A percentile compares a stretch with the other conserved stretches of the same genome.
Evolutionary conservation across 2,113 vertebrate genomes (phyloP).

Genomic region (Archocentrus centrarchus): DNA sequence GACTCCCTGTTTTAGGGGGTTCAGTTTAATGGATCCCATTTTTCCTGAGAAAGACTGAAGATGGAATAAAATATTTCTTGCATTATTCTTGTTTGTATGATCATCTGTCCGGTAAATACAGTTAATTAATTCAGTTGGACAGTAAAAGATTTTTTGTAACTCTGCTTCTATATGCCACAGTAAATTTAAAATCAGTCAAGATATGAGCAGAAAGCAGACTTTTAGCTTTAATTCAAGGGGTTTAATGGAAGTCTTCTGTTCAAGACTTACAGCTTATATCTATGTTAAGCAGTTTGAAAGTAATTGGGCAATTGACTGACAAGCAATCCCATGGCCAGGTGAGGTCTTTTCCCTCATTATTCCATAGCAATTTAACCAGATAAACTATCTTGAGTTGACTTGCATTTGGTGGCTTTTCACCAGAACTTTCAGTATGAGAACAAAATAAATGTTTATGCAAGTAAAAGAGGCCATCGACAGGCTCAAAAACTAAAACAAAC

Average conservation of each 20-base stretch:
- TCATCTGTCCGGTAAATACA: not conserved
- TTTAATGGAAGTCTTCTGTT: not conserved
- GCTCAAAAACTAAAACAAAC: too few relatives aligned
- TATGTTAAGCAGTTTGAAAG: not conserved
- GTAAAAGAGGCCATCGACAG: too few relatives aligned
- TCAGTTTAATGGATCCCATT: not conserved
- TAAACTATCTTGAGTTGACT: not conserved
- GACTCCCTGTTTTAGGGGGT: not conserved
- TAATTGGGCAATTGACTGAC: not conserved
- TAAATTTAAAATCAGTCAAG: not conserved
- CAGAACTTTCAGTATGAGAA: not conserved
- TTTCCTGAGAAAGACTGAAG: not conserved
- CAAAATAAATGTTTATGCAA: too few relatives aligned
- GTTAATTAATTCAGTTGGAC: not conserved
- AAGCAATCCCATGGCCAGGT: not conserved
- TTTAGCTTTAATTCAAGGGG: not conserved
- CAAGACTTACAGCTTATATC: not conserved
- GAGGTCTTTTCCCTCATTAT: conserved; percentile 1
- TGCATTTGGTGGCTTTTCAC: not conserved
- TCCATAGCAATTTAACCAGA: not conserved
- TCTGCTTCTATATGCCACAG: too few relatives aligned
- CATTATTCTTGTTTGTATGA: not conserved
- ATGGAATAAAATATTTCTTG: not conserved
- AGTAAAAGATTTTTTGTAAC: too few relatives aligned
- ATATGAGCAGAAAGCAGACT: not conserved